phyloP scores from a whole-genome alignment of 1,140 invertebrate genomes.

The Orussus abietinus region DNA sequence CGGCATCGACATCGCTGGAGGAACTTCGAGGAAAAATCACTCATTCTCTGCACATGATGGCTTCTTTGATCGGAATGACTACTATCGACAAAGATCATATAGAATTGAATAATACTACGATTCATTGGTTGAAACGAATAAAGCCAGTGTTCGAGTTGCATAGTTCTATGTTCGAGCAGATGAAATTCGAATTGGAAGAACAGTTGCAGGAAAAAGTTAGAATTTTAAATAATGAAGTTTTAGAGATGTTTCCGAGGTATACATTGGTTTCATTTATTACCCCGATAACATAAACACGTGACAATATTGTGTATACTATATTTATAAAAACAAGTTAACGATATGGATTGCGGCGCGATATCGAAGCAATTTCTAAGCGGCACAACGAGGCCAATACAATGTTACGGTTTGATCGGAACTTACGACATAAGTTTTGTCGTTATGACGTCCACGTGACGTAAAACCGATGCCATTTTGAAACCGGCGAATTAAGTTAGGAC shows the following conservation, averaged over 20 bases:
- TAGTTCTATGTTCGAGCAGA: constrained; percentile 69
- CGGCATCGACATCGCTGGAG: constrained; percentile 60
- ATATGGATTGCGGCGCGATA: too few relatives aligned
- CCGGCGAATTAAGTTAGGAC: too few relatives aligned
- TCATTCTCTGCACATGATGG: constrained; percentile 59
- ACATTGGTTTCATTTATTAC: too few relatives aligned
- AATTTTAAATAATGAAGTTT: constrained; percentile 65
- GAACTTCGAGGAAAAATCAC: constrained; percentile 61
- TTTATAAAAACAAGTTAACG: too few relatives aligned
- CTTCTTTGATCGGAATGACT: constrained; percentile 66
- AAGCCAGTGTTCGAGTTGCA: constrained; percentile 70
- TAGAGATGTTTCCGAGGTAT: constrained; percentile 65
- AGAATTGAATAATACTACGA: constrained; percentile 62
- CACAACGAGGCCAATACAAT: too few relatives aligned
- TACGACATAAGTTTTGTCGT: too few relatives aligned
- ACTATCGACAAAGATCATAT: constrained; percentile 64
- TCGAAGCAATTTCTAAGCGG: too few relatives aligned
- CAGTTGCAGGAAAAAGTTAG: constrained; percentile 64
- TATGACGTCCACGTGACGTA: too few relatives aligned
- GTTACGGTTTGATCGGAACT: too few relatives aligned
- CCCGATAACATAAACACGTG: too few relatives aligned
- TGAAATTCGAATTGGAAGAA: constrained; percentile 79
- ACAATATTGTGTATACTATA: too few relatives aligned
- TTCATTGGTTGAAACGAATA: constrained; percentile 70
- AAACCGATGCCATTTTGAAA: too few relatives aligned